Base-by-base conservation (phyloP, 23 tunicate species). In the Trididemnum nubilum region DNA sequence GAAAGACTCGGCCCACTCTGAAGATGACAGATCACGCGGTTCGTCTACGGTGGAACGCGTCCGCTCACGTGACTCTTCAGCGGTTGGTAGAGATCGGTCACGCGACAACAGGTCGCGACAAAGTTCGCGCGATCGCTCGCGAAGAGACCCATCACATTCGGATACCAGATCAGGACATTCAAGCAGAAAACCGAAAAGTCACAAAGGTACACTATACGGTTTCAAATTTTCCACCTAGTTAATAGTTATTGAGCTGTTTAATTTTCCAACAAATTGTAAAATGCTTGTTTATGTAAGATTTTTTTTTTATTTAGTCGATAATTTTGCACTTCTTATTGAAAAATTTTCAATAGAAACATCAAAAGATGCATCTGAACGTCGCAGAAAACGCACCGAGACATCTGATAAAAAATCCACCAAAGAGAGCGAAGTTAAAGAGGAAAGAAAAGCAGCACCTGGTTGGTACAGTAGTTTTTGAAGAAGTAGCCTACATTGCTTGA, bases 61-160 rank as follows among this genome's bases (percentile, higher is more conserved):
- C 36, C 81, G 67, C 15, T 77, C 81, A 77, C 81, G 81, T 32
- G 81, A 57, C 24, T 77, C 81, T 18, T 77, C 81, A 15, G 81
- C 81, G 37, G 37, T 22, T 19, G 51, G 40, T 2, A 66, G 81
- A 2, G 39, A 29, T n/a, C 81, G 81, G 36, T 77, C 81, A 54
- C 81, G 81, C 31, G 81, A 37, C 39, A 2, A 61, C 9, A n/a
- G n/a, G 18, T n/a, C 3, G 26, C 67, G 29, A 61, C 28, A 23
- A 21, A 61, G 67, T 24, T 61, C 67, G 3, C 12, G 57, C 15
- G 15, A 9, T 49, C 29, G 28, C 26, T 61, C 67, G 18, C 67
- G 67, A 12, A 61, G 26, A 44, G 54, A 44, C 15, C 12, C 15
- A 7, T 44, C 15, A 44, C 54, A 44, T 44, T 44, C 54, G 54